Evolutionary conservation across 2,888 invertebrate species (phyloP), one percentile per base, ranked within the genome.

Genomic region (Eumacrocentrus americanus): DNA sequence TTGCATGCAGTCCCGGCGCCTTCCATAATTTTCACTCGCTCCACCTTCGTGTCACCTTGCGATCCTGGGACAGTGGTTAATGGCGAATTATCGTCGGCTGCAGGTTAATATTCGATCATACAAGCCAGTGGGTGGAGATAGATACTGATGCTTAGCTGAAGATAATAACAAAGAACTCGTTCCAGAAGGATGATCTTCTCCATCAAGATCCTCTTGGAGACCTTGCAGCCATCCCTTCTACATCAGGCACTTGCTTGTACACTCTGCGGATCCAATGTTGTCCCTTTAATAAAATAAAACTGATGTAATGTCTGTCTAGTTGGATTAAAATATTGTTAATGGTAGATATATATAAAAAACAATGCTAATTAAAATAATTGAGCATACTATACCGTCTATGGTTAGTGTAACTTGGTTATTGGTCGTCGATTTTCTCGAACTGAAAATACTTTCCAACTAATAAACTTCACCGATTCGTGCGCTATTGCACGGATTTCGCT

Each of bases 11-110:
- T 42, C 12, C 5, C 5, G 5, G 11, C 16, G 18, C n/a, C n/a
- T n/a, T n/a, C 50, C 18, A 50, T 50, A 16, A 25, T 18, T 34
- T 50, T 50, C n/a, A 18, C 12, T 35, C 48, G n/a, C 18, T 22
- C 12, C 11, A 22, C 40, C 51, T 29, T 51, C 12, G 58, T 52
- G 58, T 58, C 58, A 52, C 52, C 44, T 51, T 37, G 40, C 38
- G 22, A 44, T 44, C 54, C 14, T 25, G 7, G 40, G 40, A 47
- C 54, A 50, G 47, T 61, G 56, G 56, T 61, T 65, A 65, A 61
- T 63, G 60, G 61, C 61, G 51, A 63, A 65, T 65, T 65, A 65
- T 62, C 58, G 61, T 59, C 51, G 52, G 40, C 59, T 54, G 29
- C 59, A 47, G 57, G 58, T 65, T 63, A 61, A 63, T 59, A 46